Evolutionary conservation across 2,113 vertebrate genomes (phyloP), one percentile per base, ranked within the genome.

Genomic region (Dermatemys mawii): DNA sequence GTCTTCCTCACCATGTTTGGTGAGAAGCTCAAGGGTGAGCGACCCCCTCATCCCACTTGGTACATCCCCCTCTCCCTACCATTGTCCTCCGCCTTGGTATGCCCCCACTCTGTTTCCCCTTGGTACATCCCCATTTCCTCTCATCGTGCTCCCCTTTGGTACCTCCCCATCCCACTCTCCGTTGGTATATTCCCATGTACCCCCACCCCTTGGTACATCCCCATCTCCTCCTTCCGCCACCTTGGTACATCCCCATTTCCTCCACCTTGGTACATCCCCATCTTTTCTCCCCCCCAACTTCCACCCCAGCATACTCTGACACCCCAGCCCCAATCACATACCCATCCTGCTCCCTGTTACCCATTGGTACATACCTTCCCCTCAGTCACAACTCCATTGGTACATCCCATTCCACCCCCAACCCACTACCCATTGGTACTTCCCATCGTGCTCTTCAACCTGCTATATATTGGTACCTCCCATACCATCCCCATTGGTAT

Each of bases 1-100:
- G 99, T 99, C 97, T 99, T 99, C 98, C 98, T 99, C 94, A 99
- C 98, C 97, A 99, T 99, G 99, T 99, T 99, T 50, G 99, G 99
- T 54, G 99, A 99, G 98, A 99, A 99, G 97, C 98, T 99, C 95
- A 99, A 99, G 97, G 99, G 99, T 99, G 70, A 98, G 88, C 82
- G 24, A 81, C 80, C 22, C 16, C 54, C 83, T 19, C 63, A 38
- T 21, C 41, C 41, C 3, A 21, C 75, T 50, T 41, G 3, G 35
- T 44, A 53, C 29, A 13, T 24, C 49, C 60, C 53, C 49, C 19
- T 38, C 35, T 51, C 41, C 63, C 11, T 35, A 22, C 73, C 75
- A 38, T 48, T 17, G 44, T 9, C 32, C 35, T 16, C 50, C 38
- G n/a, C 27, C 54, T 46, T 29, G 46, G 50, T n/a, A 29, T 38